Conservation (phyloP, 1,140 invertebrate species). For the Venturia canescens region DNA sequence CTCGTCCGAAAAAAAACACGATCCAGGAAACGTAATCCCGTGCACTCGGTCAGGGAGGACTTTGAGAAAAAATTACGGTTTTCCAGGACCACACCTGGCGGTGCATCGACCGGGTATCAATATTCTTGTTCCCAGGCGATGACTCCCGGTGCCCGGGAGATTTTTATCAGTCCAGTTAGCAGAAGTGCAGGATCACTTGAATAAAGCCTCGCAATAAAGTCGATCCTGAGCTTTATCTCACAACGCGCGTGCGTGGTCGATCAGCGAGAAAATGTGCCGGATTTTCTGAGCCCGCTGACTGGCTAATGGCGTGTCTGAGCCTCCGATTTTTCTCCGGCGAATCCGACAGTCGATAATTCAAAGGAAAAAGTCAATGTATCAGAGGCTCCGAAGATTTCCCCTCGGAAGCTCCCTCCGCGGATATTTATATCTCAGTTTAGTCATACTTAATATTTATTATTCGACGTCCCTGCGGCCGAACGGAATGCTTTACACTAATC, state of each 20-base stretch:
- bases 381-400: slow-evolving; percentile 14
- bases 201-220: not conserved
- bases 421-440: not conserved
- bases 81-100: too few relatives aligned
- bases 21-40: too few relatives aligned
- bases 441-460: too few relatives aligned
- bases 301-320: not conserved
- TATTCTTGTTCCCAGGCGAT: not conserved
- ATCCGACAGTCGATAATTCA: slow-evolving; percentile 63
- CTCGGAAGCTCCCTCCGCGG: not conserved
- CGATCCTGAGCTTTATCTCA: not conserved
- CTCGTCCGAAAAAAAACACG: not conserved
- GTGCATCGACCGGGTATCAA: not conserved
- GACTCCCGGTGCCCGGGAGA: not conserved
- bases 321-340: slow-evolving; percentile 37
- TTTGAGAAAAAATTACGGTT: too few relatives aligned
- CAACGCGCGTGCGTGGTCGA: not conserved
- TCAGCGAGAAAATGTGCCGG: not conserved
- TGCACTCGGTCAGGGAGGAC: too few relatives aligned
- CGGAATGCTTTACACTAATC: too few relatives aligned
- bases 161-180: not conserved
- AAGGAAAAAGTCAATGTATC: slow-evolving; percentile 39
- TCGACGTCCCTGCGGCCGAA: too few relatives aligned
- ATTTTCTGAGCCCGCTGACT: not conserved
- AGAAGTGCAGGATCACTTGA: not conserved